Evolutionary conservation across 1,140 invertebrate species (phyloP).

Genomic region (Lasaia peninsularis): DNA sequence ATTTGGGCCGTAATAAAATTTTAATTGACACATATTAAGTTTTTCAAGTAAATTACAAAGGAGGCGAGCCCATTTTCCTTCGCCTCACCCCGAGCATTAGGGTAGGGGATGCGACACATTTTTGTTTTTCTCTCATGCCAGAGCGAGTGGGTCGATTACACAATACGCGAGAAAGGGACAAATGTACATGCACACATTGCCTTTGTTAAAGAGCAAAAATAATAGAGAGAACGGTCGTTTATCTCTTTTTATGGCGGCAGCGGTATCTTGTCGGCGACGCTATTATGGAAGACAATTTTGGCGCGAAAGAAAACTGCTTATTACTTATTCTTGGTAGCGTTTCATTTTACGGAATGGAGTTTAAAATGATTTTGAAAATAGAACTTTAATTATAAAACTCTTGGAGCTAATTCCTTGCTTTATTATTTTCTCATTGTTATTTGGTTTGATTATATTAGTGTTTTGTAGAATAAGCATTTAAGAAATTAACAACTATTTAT

Average conservation of each 20-base stretch:
- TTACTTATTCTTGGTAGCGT: slow-evolving; percentile 70
- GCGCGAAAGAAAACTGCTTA: slow-evolving; percentile 76
- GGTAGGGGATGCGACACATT: slow-evolving; percentile 55
- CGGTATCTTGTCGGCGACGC: slow-evolving; percentile 71
- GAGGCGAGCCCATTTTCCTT: slow-evolving; percentile 55
- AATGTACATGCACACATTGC: slow-evolving; percentile 69
- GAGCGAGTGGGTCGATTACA: slow-evolving; percentile 35
- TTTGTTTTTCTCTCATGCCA: slow-evolving; percentile 66
- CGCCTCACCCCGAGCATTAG: slow-evolving; percentile 62
- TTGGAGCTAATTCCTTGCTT: neutral
- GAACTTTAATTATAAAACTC: slow-evolving; percentile 3
- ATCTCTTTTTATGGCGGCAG: slow-evolving; percentile 74
- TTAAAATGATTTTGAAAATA: slow-evolving; percentile 24
- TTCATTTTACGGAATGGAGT: slow-evolving; percentile 49
- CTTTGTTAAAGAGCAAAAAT: slow-evolving; percentile 76
- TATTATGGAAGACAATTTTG: slow-evolving; percentile 77
- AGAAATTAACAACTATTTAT: too few species aligned
- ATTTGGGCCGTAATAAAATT: slow-evolving; percentile 66
- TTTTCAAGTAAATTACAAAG: slow-evolving; percentile 70
- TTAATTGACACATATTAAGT: slow-evolving; percentile 75
- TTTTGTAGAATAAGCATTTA: too few species aligned
- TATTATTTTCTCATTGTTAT: slow-evolving; percentile 1
- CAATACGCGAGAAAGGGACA: slow-evolving; percentile 52
- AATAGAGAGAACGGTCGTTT: slow-evolving; percentile 76
- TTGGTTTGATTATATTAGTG: too few species aligned